These are phyloP conservation scores for Lobophora halterata DNA, from an alignment of 2,888 invertebrate genomes.

Conservation along the genomic window DNA sequence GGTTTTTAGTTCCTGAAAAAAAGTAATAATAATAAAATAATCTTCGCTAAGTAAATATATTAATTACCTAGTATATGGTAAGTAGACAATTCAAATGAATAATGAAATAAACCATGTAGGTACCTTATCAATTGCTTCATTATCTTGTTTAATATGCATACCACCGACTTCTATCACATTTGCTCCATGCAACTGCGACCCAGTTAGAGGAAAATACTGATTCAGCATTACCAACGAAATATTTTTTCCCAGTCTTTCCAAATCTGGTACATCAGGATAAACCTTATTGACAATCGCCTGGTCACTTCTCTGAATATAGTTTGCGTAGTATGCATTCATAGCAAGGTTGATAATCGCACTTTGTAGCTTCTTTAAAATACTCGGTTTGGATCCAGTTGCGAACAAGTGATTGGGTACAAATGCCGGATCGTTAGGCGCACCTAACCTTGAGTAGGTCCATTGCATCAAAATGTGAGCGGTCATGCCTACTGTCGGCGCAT, in stretches of 20 bases:
- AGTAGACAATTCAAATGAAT: too few species aligned
- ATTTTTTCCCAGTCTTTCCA: constrained; percentile 46
- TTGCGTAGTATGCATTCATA: constrained; percentile 37
- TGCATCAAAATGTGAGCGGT: constrained; percentile 78
- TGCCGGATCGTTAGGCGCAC: constrained; percentile 79
- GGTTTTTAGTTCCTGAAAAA: constrained; percentile 29
- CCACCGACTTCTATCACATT: constrained; percentile 79
- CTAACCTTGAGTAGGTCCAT: constrained; percentile 78
- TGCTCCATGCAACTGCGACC: constrained; percentile 65
- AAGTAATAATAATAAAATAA: not conserved
- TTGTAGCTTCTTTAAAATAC: constrained; percentile 59
- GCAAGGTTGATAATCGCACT: constrained; percentile 52
- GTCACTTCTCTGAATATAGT: constrained; percentile 39
- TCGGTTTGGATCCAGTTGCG: constrained; percentile 60
- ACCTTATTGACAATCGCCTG: constrained; percentile 35
- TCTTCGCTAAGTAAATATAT: too few species aligned
- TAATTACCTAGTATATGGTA: too few species aligned
- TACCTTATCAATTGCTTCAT: constrained; percentile 26
- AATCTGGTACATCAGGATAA: constrained; percentile 38
- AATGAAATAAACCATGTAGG: constrained; percentile 1
- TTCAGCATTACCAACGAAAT: constrained; percentile 58
- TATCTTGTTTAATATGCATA: constrained; percentile 52
- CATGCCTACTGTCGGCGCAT: constrained; percentile 74
- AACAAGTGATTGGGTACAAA: constrained; percentile 77
- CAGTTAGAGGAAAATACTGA: constrained; percentile 75